Percentiles rank a stretch among this genome's conserved stretches.
Conservation (phyloP, 2,113 vertebrate species). For the Herpetotheres cachinnans region DNA sequence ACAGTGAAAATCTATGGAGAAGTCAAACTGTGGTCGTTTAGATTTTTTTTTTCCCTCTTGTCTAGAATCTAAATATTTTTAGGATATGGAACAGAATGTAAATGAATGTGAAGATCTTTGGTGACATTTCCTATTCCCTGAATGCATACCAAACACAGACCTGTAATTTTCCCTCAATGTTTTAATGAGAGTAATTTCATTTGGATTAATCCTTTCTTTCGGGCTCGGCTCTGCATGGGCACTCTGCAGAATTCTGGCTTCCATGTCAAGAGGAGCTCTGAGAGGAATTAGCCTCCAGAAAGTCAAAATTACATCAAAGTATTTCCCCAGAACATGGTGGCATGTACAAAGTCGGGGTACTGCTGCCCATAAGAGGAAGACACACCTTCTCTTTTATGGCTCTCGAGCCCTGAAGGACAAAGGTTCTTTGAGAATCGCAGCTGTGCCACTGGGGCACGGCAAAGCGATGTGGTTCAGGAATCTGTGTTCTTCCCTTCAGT, state of each 20-base stretch:
- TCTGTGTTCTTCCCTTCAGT: background rate
- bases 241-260: conserved; percentile 1
- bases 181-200: background rate
- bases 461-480: background rate
- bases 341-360: background rate
- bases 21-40: background rate
- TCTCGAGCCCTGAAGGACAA: background rate
- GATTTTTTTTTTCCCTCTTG: background rate
- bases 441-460: background rate
- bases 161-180: background rate
- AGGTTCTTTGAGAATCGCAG: background rate
- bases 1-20: background rate
- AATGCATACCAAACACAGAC: background rate
- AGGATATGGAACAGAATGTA: background rate
- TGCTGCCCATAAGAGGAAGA: background rate
- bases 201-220: background rate
- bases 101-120: background rate
- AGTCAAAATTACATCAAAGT: background rate
- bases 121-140: background rate
- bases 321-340: background rate
- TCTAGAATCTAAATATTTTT: background rate
- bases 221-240: background rate
- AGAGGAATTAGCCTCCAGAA: background rate
- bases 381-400: background rate
- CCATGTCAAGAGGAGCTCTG: background rate